Evolutionary conservation across 2,797 vertebrate genomes (phyloP).

Genomic region (Limosa lapponica): DNA sequence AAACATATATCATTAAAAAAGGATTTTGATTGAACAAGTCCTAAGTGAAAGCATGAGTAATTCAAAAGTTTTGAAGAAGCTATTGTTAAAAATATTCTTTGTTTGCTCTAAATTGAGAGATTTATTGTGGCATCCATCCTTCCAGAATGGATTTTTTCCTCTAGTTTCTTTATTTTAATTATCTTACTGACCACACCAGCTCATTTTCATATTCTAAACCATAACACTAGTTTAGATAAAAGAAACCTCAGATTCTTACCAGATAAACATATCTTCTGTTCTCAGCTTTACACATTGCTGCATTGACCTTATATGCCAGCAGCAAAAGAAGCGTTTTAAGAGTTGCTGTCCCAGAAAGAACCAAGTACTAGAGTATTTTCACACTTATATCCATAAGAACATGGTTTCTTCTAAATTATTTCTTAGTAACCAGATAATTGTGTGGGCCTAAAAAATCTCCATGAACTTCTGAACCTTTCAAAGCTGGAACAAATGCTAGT

Average conservation of each 20-base stretch:
- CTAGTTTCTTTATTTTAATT: background rate
- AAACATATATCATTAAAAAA: background rate
- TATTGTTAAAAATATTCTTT: background rate
- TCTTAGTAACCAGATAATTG: background rate
- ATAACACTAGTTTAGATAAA: background rate
- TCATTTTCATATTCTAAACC: slow-evolving; percentile 25
- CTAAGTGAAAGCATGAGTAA: background rate
- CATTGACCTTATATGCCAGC: background rate
- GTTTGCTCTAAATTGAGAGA: background rate
- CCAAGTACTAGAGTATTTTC: background rate
- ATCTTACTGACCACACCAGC: background rate
- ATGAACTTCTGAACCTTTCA: slow-evolving; percentile 9
- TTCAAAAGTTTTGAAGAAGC: background rate
- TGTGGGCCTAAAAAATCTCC: background rate
- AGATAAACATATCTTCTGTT: background rate
- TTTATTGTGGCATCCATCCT: background rate
- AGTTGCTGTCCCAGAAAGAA: background rate
- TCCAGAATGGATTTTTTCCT: background rate
- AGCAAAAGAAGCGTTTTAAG: background rate
- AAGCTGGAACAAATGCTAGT: background rate
- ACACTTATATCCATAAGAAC: background rate
- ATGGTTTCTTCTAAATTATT: background rate
- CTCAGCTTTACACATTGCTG: slow-evolving; percentile 3
- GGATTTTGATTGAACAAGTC: background rate
- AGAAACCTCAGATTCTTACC: background rate